These are phyloP conservation scores for Bos indicus DNA, from an alignment of 2,113 vertebrate genomes.

Conservation along the genomic window DNA sequence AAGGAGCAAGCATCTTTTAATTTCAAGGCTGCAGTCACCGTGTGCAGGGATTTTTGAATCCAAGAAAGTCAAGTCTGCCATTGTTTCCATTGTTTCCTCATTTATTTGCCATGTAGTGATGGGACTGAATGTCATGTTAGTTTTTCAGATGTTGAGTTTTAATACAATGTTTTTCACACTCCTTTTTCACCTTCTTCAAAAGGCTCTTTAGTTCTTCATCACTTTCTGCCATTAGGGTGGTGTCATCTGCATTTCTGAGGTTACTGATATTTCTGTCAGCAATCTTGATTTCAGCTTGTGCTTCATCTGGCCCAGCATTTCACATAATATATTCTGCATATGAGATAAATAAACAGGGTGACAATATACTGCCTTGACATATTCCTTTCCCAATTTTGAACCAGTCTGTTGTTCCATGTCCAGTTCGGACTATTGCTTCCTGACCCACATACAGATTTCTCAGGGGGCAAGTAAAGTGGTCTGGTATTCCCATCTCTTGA, in stretches of 20 bases:
- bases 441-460: neutral
- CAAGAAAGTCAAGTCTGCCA: neutral
- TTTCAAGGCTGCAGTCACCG: neutral
- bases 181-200: neutral
- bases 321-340: neutral
- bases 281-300: neutral
- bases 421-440: neutral
- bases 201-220: neutral
- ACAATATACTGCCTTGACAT: fast-evolving
- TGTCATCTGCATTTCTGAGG: neutral
- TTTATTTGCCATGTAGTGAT: neutral
- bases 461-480: neutral
- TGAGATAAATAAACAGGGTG: neutral
- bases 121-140: neutral
- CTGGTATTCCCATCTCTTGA: neutral
- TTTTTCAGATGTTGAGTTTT: neutral
- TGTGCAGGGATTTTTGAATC: neutral
- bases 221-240: neutral
- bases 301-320: neutral
- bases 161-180: neutral
- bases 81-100: neutral
- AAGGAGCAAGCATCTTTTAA: neutral
- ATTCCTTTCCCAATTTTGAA: neutral
- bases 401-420: neutral
- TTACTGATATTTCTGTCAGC: neutral